Evolutionary conservation across 2,113 vertebrate species (phyloP).

Genomic region (Orycteropus afer): DNA sequence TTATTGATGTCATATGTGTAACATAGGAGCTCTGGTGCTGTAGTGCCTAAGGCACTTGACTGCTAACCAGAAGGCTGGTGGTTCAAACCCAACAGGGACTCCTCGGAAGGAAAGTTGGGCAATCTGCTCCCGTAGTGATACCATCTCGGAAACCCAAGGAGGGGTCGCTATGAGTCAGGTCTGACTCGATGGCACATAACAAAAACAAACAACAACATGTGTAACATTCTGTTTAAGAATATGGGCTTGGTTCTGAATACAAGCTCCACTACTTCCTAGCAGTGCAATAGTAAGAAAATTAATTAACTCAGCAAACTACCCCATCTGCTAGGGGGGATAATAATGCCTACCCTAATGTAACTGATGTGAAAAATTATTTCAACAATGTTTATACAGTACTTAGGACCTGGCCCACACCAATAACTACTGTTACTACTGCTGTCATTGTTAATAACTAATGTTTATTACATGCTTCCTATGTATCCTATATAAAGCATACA

Average conservation of each 20-base stretch:
- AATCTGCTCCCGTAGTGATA: too few relatives aligned
- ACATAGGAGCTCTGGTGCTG: too few relatives aligned
- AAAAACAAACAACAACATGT: too few relatives aligned
- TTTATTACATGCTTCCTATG: not conserved
- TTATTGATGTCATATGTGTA: not conserved
- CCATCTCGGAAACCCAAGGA: too few relatives aligned
- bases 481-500: not conserved
- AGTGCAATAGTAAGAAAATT: not conserved
- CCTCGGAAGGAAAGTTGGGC: too few relatives aligned
- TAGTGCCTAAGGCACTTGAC: too few relatives aligned
- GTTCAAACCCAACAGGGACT: too few relatives aligned
- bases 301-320: not conserved
- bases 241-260: not conserved
- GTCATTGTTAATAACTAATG: not conserved
- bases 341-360: not conserved
- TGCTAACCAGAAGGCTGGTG: too few relatives aligned
- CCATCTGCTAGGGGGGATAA: not conserved
- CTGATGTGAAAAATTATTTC: not conserved
- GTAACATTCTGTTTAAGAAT: not conserved
- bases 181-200: too few relatives aligned
- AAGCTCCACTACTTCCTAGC: not conserved
- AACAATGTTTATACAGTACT: not conserved
- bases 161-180: too few relatives aligned
- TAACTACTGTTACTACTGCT: not conserved
- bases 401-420: not conserved